A percentile compares a stretch with the other conserved stretches of the same genome.
phyloP scores from a whole-genome alignment of 2,888 invertebrate species.

The Apodemia mormo region DNA sequence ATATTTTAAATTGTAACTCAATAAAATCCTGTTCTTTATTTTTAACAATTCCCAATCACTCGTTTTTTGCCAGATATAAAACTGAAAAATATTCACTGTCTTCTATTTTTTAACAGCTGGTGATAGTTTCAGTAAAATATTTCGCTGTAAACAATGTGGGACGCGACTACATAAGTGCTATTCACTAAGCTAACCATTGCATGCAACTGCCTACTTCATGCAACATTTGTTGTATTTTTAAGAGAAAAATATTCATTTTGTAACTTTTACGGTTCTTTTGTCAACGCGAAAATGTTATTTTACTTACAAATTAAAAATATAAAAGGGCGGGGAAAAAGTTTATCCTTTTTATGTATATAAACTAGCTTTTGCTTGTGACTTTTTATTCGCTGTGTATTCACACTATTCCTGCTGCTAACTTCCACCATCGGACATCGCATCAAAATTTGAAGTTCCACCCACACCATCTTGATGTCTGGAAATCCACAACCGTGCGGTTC shows the following conservation, averaged over 20 bases:
- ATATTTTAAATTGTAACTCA: not conserved
- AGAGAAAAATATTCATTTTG: constrained; percentile 4
- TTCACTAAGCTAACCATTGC: constrained; percentile 7
- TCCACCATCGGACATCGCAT: too few species aligned
- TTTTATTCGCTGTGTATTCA: too few species aligned
- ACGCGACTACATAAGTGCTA: constrained; percentile 13
- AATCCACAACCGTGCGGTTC: too few species aligned
- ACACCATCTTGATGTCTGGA: too few species aligned
- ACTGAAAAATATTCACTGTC: not conserved
- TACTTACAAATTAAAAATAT: not conserved
- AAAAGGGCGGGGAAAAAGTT: too few species aligned
- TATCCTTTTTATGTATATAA: too few species aligned
- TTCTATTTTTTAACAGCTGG: not conserved
- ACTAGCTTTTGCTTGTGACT: too few species aligned
- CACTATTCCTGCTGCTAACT: too few species aligned
- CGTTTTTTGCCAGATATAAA: not conserved
- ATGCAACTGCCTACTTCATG: constrained; percentile 17
- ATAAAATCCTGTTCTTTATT: not conserved
- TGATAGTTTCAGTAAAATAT: constrained; percentile 12
- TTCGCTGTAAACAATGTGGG: constrained; percentile 7
- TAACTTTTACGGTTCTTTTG: not conserved
- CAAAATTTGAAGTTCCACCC: too few species aligned
- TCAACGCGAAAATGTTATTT: not conserved
- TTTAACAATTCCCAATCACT: not conserved
- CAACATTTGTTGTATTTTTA: constrained; percentile 10